Evolutionary conservation across 2,113 vertebrate genomes (phyloP).

Genomic region (Phyllopteryx taeniolatus): DNA sequence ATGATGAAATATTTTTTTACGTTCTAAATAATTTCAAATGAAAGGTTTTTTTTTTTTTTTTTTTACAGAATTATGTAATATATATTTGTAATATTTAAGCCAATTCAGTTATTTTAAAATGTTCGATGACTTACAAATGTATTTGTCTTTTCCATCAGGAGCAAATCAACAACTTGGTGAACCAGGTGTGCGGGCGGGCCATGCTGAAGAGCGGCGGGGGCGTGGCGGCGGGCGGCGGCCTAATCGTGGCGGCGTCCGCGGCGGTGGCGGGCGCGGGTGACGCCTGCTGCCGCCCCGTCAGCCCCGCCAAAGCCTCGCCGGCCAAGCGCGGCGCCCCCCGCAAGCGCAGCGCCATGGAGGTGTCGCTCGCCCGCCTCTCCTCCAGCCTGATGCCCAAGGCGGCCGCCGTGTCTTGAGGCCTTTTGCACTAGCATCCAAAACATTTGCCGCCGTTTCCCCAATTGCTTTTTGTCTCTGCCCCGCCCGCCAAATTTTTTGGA

Average conservation of each 20-base stretch:
- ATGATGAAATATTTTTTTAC: too few relatives aligned
- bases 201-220: conserved; percentile 75
- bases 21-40: too few relatives aligned
- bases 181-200: conserved; percentile 93
- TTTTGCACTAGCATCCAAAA: conserved; percentile 11
- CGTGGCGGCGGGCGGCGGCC: conserved; percentile 39
- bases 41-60: too few relatives aligned
- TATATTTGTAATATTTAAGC: too few relatives aligned
- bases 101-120: too few relatives aligned
- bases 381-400: conserved; percentile 84
- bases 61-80: too few relatives aligned
- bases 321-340: conserved; percentile 88
- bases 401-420: conserved; percentile 79
- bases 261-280: conserved; percentile 42
- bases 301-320: conserved; percentile 78
- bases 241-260: conserved; percentile 15
- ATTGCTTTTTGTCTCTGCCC: conserved; percentile 1
- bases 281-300: conserved; percentile 77
- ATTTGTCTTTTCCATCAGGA: conserved; percentile 71
- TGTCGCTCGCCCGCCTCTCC: conserved; percentile 86
- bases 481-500: background rate
- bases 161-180: conserved; percentile 95
- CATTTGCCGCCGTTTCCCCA: conserved; percentile 3
- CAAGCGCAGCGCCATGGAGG: conserved; percentile 88
- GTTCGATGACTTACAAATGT: too few relatives aligned